Evolutionary conservation across 2,888 invertebrate species (phyloP).

Genomic region (Ophion costatus): DNA sequence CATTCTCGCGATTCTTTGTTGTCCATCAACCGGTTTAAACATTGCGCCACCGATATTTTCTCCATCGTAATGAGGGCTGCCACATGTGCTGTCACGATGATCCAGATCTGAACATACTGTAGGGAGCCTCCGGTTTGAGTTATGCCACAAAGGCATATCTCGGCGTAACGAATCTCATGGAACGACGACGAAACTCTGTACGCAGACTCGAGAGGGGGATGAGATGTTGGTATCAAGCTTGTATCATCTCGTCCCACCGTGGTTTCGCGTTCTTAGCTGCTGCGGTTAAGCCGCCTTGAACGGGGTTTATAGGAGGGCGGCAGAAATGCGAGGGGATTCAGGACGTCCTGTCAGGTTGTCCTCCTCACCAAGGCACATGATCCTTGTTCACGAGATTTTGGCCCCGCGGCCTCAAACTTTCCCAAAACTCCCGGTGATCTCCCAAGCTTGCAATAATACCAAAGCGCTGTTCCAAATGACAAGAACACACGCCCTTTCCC

Average conservation of each 20-base stretch:
- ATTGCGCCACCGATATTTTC: neutral
- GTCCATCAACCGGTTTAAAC: too few relatives aligned
- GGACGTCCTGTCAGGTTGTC: slow-evolving; percentile 61
- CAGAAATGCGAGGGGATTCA: slow-evolving; percentile 45
- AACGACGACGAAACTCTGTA: slow-evolving; percentile 33
- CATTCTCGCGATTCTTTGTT: too few relatives aligned
- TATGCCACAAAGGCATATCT: slow-evolving; percentile 47
- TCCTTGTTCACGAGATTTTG: slow-evolving; percentile 48
- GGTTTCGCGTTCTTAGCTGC: slow-evolving; percentile 57
- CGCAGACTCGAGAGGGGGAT: slow-evolving; percentile 18
- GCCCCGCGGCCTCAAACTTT: slow-evolving; percentile 56
- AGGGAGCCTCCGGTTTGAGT: slow-evolving; percentile 6
- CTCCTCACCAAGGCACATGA: slow-evolving; percentile 50
- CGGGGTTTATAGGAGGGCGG: slow-evolving; percentile 13
- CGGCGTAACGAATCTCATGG: slow-evolving; percentile 51
- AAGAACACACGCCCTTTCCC: slow-evolving; percentile 42
- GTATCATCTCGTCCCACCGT: slow-evolving; percentile 50
- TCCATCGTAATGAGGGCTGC: slow-evolving; percentile 20
- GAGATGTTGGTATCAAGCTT: slow-evolving; percentile 51
- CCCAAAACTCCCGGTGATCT: slow-evolving; percentile 60
- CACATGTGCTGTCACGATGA: slow-evolving; percentile 9
- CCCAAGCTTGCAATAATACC: slow-evolving; percentile 50
- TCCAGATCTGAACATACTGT: slow-evolving; percentile 28
- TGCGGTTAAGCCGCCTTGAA: slow-evolving; percentile 50
- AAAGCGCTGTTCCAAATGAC: slow-evolving; percentile 55